Evolutionary conservation across 2,797 vertebrate genomes (phyloP).

Genomic region (Potorous gilbertii): DNA sequence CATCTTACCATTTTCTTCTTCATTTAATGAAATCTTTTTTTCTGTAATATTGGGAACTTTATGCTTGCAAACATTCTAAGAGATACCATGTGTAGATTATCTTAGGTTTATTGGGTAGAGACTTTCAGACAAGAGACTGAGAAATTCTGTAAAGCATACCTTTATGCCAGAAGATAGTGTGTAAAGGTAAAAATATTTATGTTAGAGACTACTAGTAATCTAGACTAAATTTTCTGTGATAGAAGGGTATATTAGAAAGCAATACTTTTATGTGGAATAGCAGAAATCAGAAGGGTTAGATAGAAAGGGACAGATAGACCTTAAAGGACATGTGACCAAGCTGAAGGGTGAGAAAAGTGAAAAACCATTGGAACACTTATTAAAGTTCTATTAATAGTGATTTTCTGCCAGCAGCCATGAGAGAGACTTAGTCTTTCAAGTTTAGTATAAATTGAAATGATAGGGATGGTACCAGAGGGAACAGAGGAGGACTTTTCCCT

Average conservation of each 20-base stretch:
- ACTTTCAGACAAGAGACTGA: background rate
- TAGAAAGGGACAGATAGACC: background rate
- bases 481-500: background rate
- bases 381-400: background rate
- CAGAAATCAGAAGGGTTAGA: background rate
- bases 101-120: background rate
- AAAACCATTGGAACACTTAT: background rate
- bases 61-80: background rate
- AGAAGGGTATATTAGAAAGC: background rate
- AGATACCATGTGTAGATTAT: background rate
- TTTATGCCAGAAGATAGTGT: background rate
- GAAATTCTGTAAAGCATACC: background rate
- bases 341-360: background rate
- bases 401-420: background rate
- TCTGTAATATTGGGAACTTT: background rate
- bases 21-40: background rate
- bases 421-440: background rate
- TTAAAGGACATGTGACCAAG: background rate
- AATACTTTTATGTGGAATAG: background rate
- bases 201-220: background rate
- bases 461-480: background rate
- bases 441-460: background rate
- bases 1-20: background rate
- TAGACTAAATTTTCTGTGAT: background rate
- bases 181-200: background rate